A percentile compares a stretch with the other conserved stretches of the same genome.
phyloP scores from a whole-genome alignment of 1,140 invertebrate genomes.

The Druon quercuslanigerum region DNA sequence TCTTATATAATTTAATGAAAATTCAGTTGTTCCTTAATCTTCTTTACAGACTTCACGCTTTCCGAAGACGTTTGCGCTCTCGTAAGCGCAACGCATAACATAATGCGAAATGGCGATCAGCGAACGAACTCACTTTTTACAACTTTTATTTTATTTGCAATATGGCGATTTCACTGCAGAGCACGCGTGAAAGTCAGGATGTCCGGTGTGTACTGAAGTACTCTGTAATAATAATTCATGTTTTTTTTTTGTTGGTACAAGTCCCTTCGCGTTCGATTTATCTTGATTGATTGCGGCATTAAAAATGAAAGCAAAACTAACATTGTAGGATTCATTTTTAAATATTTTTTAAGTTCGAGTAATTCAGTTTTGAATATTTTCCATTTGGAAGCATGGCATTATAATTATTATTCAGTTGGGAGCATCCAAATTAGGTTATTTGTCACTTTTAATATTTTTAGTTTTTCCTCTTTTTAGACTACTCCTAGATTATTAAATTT shows the following conservation, averaged over 20 bases:
- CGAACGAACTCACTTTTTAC: slow-evolving; percentile 41
- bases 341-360: no score
- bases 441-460: no score
- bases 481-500: no score
- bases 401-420: no score
- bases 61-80: slow-evolving; percentile 66
- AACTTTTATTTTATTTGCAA: slow-evolving; percentile 35
- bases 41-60: slow-evolving; percentile 67
- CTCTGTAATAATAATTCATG: background rate
- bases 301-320: no score
- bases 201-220: slow-evolving; percentile 47
- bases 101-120: slow-evolving; percentile 41
- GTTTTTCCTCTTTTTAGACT: no score
- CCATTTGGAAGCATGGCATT: no score
- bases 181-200: slow-evolving; percentile 66
- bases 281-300: no score
- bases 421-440: no score
- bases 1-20: slow-evolving; percentile 58
- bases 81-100: slow-evolving; percentile 64
- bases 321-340: no score
- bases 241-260: background rate
- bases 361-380: no score
- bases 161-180: slow-evolving; percentile 61
- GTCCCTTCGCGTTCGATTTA: background rate
- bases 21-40: slow-evolving; percentile 39